A percentile compares a stretch with the other conserved stretches of the same genome.
phyloP scores from a whole-genome alignment of 2,113 vertebrate genomes.

The Rhineura floridana region DNA sequence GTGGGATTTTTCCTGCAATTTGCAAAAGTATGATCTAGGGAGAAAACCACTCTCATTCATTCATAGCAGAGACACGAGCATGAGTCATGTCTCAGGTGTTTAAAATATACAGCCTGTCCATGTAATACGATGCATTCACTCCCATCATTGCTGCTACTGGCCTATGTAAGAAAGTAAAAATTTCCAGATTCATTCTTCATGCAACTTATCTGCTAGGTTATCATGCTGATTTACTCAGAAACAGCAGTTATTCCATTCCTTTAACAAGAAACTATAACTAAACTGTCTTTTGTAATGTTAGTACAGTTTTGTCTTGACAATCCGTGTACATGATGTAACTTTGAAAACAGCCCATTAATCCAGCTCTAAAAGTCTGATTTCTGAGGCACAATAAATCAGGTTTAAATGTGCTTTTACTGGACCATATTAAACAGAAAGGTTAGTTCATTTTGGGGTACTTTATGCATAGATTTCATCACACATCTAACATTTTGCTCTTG shows the following conservation, averaged over 20 bases:
- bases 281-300: slow-evolving; percentile 63
- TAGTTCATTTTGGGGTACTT: slow-evolving; percentile 40
- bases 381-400: slow-evolving; percentile 66
- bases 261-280: slow-evolving; percentile 52
- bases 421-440: slow-evolving; percentile 55
- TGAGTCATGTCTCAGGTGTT: slow-evolving; percentile 33
- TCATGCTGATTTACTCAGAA: slow-evolving; percentile 67
- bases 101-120: slow-evolving; percentile 45
- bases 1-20: slow-evolving; percentile 3
- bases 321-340: slow-evolving; percentile 70
- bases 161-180: slow-evolving; percentile 48
- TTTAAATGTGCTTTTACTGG: slow-evolving; percentile 63
- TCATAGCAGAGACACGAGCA: not conserved
- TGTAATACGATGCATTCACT: slow-evolving; percentile 42
- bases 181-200: slow-evolving; percentile 50
- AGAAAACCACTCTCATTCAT: slow-evolving; percentile 7
- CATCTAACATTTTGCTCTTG: not conserved
- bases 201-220: slow-evolving; percentile 66
- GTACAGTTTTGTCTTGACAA: slow-evolving; percentile 57
- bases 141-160: slow-evolving; percentile 12
- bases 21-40: slow-evolving; percentile 5
- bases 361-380: slow-evolving; percentile 59
- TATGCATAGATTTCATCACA: not conserved
- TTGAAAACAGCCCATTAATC: slow-evolving; percentile 69
- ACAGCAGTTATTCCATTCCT: slow-evolving; percentile 37